Conservation (phyloP, 2,113 vertebrate genomes). For the Erythrocebus patas region DNA sequence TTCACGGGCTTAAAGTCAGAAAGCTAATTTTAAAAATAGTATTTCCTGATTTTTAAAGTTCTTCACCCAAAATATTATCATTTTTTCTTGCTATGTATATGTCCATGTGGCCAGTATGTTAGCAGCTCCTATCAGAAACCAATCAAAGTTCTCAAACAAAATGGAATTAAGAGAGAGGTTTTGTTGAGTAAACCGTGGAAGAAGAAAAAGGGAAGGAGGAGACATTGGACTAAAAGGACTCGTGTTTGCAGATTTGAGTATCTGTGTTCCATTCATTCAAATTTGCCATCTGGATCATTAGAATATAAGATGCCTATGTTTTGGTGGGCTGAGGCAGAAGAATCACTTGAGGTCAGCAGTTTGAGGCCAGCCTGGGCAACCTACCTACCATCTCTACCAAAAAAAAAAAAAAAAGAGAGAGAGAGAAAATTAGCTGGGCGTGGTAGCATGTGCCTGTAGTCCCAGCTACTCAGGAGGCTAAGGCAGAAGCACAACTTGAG, state of each 20-base stretch:
- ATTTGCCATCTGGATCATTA: background rate
- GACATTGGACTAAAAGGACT: background rate
- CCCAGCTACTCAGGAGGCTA: background rate
- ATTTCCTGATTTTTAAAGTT: background rate
- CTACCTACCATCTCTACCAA: background rate
- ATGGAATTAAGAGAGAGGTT: background rate
- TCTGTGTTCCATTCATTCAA: background rate
- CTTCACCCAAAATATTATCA: background rate
- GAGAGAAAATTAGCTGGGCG: background rate
- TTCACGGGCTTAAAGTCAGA: background rate
- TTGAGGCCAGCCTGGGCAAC: background rate
- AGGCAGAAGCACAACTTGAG: background rate
- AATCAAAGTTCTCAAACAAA: background rate
- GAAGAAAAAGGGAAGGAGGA: background rate
- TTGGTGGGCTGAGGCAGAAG: background rate
- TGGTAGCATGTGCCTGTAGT: background rate
- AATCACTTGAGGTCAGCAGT: background rate
- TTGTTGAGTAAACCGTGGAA: background rate
- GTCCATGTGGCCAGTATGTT: fast-evolving
- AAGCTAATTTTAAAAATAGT: background rate
- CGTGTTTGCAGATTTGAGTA: background rate
- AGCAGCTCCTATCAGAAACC: background rate
- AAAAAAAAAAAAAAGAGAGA: background rate
- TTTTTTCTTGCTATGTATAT: background rate
- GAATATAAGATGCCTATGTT: background rate